Evolutionary conservation across 2,797 vertebrate genomes (phyloP).

Genomic region (Hoplostethus mediterraneus): DNA sequence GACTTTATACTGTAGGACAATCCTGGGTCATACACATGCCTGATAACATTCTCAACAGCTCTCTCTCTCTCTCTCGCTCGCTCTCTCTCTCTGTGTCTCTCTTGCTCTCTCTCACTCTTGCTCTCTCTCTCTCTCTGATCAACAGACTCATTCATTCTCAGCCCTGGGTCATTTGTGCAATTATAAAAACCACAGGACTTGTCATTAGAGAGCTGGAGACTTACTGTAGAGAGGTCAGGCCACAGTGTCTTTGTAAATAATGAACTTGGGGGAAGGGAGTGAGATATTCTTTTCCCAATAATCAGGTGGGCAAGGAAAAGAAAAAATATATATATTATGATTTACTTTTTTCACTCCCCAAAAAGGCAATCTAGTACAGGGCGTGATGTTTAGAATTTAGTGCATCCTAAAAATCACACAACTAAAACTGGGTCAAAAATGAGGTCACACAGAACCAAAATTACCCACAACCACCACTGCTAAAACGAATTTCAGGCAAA

Average conservation of each 20-base stretch:
- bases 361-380: background rate
- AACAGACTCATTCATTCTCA: constrained; percentile 58
- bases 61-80: constrained; percentile 11
- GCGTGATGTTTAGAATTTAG: background rate
- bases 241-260: constrained; percentile 47
- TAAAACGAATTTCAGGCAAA: background rate
- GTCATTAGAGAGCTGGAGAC: constrained; percentile 38
- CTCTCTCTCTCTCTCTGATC: constrained; percentile 16
- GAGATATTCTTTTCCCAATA: constrained; percentile 16
- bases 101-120: background rate
- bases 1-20: constrained; percentile 30
- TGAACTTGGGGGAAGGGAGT: constrained; percentile 12
- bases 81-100: background rate
- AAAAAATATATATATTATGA: no score
- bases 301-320: constrained; percentile 2
- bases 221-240: constrained; percentile 38
- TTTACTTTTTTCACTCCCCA: background rate
- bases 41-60: constrained; percentile 25
- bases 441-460: background rate
- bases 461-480: background rate
- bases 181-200: constrained; percentile 53
- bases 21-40: constrained; percentile 36
- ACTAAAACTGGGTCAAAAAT: constrained; percentile 1
- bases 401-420: background rate
- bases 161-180: constrained; percentile 47